Conservation (phyloP, 2,797 vertebrate species). For the Bufotes viridis region DNA sequence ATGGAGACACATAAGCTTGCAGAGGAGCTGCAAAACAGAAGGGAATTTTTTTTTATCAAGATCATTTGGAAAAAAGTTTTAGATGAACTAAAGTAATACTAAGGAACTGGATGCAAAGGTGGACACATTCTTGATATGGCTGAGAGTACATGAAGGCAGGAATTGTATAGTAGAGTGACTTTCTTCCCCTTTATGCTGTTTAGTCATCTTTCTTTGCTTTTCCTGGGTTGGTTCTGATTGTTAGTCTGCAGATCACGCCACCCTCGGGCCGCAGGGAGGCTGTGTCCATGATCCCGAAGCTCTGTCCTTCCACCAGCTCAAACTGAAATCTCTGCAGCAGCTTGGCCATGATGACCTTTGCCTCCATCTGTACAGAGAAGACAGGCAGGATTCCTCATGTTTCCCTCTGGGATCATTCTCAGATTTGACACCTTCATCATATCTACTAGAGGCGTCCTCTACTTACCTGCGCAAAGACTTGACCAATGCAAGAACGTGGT, state of each 20-base stretch:
- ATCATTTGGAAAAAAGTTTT: too few species aligned
- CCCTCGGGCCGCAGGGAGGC: conserved; percentile 81
- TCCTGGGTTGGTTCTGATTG: conserved; percentile 64
- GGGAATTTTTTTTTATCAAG: too few species aligned
- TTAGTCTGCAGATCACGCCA: conserved; percentile 82
- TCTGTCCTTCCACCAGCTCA: conserved; percentile 81
- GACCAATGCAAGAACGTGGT: conserved; percentile 85
- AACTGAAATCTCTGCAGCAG: conserved; percentile 90
- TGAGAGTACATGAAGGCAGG: not conserved
- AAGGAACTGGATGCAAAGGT: not conserved
- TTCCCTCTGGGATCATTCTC: not conserved
- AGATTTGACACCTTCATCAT: not conserved
- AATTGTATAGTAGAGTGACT: not conserved
- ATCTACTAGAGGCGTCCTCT: not conserved
- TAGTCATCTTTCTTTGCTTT: conserved; percentile 4
- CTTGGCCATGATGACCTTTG: conserved; percentile 91
- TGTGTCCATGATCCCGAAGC: conserved; percentile 78
- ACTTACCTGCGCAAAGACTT: conserved; percentile 89
- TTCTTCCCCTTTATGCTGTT: not conserved
- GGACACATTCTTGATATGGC: not conserved
- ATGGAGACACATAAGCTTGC: not conserved
- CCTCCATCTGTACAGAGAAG: conserved; percentile 83
- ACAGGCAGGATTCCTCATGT: not conserved
- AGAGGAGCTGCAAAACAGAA: too few species aligned
- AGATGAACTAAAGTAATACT: too few species aligned